Conservation (phyloP, 1,140 invertebrate genomes). For the Calliopsis andreniformis region DNA sequence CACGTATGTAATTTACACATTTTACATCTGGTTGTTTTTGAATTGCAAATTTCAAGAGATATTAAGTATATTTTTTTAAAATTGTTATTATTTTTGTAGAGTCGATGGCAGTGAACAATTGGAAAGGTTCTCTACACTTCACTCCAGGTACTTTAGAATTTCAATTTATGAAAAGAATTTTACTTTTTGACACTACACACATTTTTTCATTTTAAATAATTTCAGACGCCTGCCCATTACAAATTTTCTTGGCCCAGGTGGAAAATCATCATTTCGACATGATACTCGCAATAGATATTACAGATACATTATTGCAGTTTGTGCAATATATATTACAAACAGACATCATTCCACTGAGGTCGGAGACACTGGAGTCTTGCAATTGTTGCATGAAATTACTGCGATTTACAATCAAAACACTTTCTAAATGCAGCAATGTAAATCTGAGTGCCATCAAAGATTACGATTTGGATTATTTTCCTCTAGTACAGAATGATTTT, state of each 20-base stretch:
- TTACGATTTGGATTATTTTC: slow-evolving; percentile 5
- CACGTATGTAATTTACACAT: slow-evolving; percentile 52
- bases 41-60: too few relatives aligned
- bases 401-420: slow-evolving; percentile 68
- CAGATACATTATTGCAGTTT: slow-evolving; percentile 68
- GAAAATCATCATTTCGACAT: slow-evolving; percentile 71
- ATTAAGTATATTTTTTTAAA: too few relatives aligned
- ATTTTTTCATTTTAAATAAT: too few relatives aligned
- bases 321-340: slow-evolving; percentile 63
- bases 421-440: slow-evolving; percentile 69
- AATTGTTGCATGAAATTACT: slow-evolving; percentile 73
- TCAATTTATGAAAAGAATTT: background rate
- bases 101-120: slow-evolving; percentile 62
- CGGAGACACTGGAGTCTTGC: slow-evolving; percentile 60
- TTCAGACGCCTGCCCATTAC: slow-evolving; percentile 74
- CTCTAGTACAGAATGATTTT: background rate
- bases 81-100: slow-evolving; percentile 56
- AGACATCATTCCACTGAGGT: slow-evolving; percentile 62
- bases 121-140: slow-evolving; percentile 71
- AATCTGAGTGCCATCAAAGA: slow-evolving; percentile 43
- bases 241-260: slow-evolving; percentile 73
- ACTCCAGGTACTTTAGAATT: slow-evolving; percentile 65
- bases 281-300: slow-evolving; percentile 69
- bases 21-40: too few relatives aligned
- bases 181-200: slow-evolving; percentile 11